A percentile compares a stretch with the other conserved stretches of the same genome.
These are phyloP conservation scores for Nematostella vectensis DNA, from an alignment of 92 coral and sea anemone genomes.

Conservation along the genomic window DNA sequence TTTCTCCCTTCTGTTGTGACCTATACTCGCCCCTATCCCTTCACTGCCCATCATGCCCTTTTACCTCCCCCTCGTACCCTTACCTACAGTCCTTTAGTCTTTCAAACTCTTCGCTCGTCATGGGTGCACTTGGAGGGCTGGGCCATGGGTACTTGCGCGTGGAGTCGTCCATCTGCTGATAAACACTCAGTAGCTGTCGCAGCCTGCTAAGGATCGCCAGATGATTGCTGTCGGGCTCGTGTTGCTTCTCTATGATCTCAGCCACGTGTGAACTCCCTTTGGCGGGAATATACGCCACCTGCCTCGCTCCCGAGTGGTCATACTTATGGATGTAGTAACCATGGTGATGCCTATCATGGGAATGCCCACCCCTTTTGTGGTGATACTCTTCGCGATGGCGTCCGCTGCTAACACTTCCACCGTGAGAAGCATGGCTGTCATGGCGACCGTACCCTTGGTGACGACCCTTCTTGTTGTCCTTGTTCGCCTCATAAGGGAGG, in stretches of 20 bases:
- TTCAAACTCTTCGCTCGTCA: constrained; percentile 60
- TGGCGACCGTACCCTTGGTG: constrained; percentile 40
- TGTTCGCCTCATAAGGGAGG: constrained; percentile 62
- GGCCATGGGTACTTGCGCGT: constrained; percentile 80
- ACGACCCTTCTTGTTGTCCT: constrained; percentile 30
- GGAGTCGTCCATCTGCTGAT: constrained; percentile 59
- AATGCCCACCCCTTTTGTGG: constrained; percentile 18
- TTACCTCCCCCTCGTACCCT: not conserved
- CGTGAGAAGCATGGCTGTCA: constrained; percentile 35
- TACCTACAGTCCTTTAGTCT: constrained; percentile 62
- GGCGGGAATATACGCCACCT: constrained; percentile 14
- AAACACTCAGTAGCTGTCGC: constrained; percentile 46
- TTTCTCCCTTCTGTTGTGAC: too few relatives aligned
- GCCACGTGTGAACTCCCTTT: constrained; percentile 14
- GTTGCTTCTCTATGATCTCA: constrained; percentile 18
- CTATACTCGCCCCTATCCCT: too few relatives aligned
- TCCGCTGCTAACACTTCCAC: constrained; percentile 7
- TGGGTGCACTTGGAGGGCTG: constrained; percentile 34
- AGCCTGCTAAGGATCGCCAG: constrained; percentile 45
- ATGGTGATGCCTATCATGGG: constrained; percentile 33
- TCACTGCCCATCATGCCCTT: too few relatives aligned
- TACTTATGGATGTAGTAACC: constrained; percentile 38
- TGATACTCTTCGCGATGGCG: constrained; percentile 12
- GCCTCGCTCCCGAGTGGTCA: constrained; percentile 22
- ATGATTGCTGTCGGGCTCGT: constrained; percentile 25